Base-by-base conservation (phyloP, 30 jellyfish, hydroid and myxozoan species). In the Pelagia noctiluca region DNA sequence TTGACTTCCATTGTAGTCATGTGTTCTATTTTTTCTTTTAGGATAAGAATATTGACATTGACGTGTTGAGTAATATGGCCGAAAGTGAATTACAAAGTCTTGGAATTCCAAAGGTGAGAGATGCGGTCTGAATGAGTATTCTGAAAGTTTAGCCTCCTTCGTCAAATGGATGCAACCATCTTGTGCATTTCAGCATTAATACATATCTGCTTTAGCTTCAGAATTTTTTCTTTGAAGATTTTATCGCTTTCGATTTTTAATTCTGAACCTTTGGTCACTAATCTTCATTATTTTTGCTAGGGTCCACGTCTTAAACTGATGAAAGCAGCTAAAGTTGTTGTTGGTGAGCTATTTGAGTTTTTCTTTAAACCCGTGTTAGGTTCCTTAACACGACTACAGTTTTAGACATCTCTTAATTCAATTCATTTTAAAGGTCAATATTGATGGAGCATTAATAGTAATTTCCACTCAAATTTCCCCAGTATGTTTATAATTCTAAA, bases 261-360 rank as follows among this genome's bases (percentile, higher is more conserved):
- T 16, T 42, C 16, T 16, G 12, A 8, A 5, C 57, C 57, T 42
- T 16, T 42, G 57, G 57, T 5, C 57, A 5, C 8, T 8, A 42
- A 42, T 16, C 57, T 42, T 8, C 57, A 12, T 84, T 47, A 2
- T 60, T 25, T n/a, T 34, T 38, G 48, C 1, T 84, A 95, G 99
- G 99, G 99, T 21, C 97, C 99, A 4, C 88, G 99, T 60, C 76
- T 95, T 66, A 95, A 95, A 68, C 83, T 95, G 22, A 80, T 95
- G 92, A 95, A 84, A 53, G 99, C 99, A 1, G 82, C 95, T 12
- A 77, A 89, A 34, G 72, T 95, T 50, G 82, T 89, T 70, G 83
- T 75, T 18, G 89, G 98, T 86, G 50, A 35, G 83, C 33, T 5
- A 2, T 24, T 63, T 24, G 8, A 2, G 1, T 21, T 12, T 24